Evolutionary conservation across 2,113 vertebrate genomes (phyloP).

Genomic region (Passerina amoena): DNA sequence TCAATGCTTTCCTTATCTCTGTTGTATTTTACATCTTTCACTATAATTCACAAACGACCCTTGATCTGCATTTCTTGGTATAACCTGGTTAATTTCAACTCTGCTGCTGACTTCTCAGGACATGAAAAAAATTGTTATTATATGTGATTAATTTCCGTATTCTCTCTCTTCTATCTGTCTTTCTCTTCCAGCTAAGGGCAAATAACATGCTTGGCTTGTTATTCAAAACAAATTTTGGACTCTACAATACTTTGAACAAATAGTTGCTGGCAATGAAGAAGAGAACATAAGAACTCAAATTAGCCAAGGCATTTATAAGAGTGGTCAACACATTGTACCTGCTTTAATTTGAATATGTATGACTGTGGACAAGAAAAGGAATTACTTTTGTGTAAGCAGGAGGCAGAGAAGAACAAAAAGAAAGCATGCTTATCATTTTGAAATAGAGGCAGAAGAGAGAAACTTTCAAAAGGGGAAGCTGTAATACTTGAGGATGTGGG

Average conservation of each 20-base stretch:
- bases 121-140: background rate
- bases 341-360: background rate
- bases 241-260: background rate
- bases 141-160: background rate
- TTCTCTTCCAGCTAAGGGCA: background rate
- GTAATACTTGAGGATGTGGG: background rate
- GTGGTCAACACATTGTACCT: rapidly evolving
- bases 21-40: background rate
- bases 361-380: background rate
- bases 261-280: background rate
- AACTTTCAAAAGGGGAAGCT: background rate
- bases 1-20: background rate
- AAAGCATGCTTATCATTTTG: background rate
- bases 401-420: background rate
- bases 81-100: background rate
- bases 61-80: background rate
- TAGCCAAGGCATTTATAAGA: background rate
- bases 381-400: background rate
- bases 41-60: background rate
- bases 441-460: background rate
- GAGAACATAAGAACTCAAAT: background rate
- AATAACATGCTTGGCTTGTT: background rate
- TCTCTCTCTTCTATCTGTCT: background rate
- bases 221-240: background rate
- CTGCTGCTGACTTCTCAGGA: background rate